Base-by-base conservation (phyloP, 2,888 invertebrate genomes). In the Flexamia atlantica region DNA sequence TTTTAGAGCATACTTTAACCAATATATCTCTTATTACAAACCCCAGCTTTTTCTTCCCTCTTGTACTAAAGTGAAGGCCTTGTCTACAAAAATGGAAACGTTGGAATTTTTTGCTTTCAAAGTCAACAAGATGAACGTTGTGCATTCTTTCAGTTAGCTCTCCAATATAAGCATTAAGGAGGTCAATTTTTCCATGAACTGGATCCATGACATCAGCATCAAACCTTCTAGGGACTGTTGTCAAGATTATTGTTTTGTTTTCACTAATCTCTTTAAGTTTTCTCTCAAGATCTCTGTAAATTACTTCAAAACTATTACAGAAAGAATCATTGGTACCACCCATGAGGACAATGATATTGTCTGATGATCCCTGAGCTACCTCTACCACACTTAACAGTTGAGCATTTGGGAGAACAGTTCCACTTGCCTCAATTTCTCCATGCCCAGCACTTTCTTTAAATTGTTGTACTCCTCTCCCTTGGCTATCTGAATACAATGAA, bases 21-120 rank as follows among this genome's bases (percentile, higher is more conserved):
- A 53, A 53, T 4, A 17, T 53, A 17, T 53, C 9, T n/a, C 17
- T 53, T 53, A 53, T 53, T n/a, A n/a, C 53, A 53, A 53, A 53
- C 17, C 53, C 53, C n/a, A 53, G n/a, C n/a, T 53, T n/a, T 53
- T 53, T 53, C 53, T 53, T 53, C 12, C 53, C 53, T 17, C 53
- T 53, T 53, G n/a, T 53, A n/a, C n/a, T 53, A n/a, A 53, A 53
- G n/a, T 53, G 53, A n/a, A 53, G 53, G n/a, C 53, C 53, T 53
- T 53, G 53, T n/a, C n/a, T 10, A 4, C 10, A 4, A 53, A 53
- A 10, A 53, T 53, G 53, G n/a, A 53, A 53, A 12, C n/a, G 53
- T 53, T 53, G 9, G n/a, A 53, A 53, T 7, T 53, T 17, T 14
- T 17, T 53, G 53, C 9, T 53, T 10, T 53, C 53, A 4, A 53